Evolutionary conservation across 2,113 vertebrate genomes (phyloP).

Genomic region (Myrmophylax atrothorax): DNA sequence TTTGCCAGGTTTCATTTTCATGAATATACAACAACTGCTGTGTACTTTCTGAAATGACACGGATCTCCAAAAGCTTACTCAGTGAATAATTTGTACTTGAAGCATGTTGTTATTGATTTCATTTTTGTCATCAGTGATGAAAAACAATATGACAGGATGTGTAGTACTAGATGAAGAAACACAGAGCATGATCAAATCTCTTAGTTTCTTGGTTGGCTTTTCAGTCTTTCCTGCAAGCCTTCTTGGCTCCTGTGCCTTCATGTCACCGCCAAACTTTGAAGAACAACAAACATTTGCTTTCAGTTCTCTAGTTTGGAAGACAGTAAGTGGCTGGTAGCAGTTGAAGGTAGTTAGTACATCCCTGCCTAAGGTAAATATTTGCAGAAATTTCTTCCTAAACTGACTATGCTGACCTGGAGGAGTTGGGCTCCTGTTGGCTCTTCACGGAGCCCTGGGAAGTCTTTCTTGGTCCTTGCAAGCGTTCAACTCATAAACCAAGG

Average conservation of each 20-base stretch:
- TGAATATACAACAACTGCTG: neutral
- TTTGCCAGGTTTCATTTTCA: neutral
- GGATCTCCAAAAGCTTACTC: neutral
- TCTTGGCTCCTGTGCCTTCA: neutral
- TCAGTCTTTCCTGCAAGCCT: neutral
- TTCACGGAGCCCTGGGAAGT: neutral
- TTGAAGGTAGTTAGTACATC: neutral
- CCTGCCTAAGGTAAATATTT: neutral
- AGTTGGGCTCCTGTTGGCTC: neutral
- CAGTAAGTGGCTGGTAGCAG: neutral
- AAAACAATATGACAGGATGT: neutral
- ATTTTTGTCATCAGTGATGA: neutral
- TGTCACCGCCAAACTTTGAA: neutral
- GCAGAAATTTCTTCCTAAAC: neutral
- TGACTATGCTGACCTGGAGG: accelerated
- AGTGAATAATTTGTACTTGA: neutral
- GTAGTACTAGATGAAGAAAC: neutral
- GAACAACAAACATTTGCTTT: neutral
- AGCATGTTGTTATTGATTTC: neutral
- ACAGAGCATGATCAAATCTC: neutral
- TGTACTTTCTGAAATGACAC: neutral
- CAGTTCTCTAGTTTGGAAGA: neutral
- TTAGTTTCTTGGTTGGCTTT: neutral
- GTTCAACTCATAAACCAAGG: neutral
- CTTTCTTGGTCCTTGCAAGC: neutral